Conservation (phyloP, 2,888 invertebrate genomes). For the Dicranocentrus wangi region DNA sequence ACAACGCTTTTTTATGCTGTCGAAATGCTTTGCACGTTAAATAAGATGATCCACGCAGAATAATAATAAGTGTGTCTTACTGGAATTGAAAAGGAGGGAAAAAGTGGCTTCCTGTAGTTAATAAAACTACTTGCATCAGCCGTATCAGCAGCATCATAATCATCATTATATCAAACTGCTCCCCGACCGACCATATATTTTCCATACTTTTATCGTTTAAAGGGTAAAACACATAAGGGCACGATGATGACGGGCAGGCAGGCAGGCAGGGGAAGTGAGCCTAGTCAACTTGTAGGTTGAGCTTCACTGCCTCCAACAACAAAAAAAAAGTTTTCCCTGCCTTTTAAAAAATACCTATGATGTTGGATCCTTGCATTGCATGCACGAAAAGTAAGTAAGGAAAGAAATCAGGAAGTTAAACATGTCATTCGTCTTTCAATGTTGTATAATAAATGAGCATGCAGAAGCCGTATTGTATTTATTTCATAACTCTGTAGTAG, state of each 20-base stretch:
- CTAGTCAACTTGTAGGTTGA: constrained; percentile 3
- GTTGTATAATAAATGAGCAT: constrained; percentile 8
- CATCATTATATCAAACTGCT: too few species aligned
- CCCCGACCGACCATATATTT: too few species aligned
- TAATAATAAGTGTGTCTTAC: constrained; percentile 9
- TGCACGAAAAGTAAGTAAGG: constrained; percentile 2
- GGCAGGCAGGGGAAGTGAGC: too few species aligned
- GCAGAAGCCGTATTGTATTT: not conserved
- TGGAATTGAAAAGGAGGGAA: constrained; percentile 27
- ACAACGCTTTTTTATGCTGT: too few species aligned
- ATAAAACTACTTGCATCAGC: not conserved
- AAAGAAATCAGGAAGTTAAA: constrained; percentile 35
- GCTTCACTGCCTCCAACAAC: constrained; percentile 4
- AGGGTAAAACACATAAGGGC: not conserved
- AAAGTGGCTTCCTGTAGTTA: constrained; percentile 23
- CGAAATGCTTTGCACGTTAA: too few species aligned
- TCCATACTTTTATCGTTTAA: not conserved
- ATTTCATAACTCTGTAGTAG: not conserved
- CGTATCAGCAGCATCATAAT: too few species aligned
- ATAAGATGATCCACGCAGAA: not conserved
- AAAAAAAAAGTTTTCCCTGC: too few species aligned
- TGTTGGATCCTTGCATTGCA: not conserved
- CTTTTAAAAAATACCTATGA: not conserved
- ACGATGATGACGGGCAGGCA: too few species aligned
- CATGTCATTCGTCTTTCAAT: constrained; percentile 29